Evolutionary conservation across 2,113 vertebrate genomes (phyloP).

Genomic region (Atlantisia rogersi): DNA sequence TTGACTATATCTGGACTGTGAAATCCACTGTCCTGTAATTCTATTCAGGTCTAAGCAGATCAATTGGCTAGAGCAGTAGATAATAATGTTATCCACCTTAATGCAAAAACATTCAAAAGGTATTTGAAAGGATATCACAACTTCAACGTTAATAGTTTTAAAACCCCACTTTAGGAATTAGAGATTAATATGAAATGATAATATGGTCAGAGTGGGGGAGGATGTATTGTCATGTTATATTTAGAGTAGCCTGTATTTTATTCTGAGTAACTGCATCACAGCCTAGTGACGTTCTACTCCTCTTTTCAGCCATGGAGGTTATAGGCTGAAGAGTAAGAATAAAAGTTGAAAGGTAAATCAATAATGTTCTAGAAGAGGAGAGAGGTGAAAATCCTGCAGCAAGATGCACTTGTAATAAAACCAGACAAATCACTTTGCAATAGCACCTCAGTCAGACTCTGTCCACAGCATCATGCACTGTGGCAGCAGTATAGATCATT

Average conservation of each 20-base stretch:
- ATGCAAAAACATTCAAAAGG: neutral
- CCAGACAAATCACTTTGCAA: neutral
- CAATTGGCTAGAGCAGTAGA: neutral
- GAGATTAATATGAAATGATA: neutral
- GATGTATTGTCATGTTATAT: neutral
- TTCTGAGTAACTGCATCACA: neutral
- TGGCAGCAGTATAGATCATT: neutral
- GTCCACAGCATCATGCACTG: neutral
- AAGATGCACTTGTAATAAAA: neutral
- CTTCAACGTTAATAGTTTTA: neutral
- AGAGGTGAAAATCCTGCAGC: slow-evolving; percentile 4
- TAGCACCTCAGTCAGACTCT: neutral
- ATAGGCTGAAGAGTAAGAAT: neutral
- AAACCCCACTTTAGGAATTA: neutral
- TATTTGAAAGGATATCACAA: neutral
- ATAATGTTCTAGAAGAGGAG: neutral
- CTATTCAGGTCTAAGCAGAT: neutral
- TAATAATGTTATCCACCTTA: neutral
- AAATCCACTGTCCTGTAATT: neutral
- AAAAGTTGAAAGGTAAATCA: neutral
- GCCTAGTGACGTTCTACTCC: neutral
- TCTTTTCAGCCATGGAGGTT: neutral
- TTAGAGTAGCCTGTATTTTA: neutral
- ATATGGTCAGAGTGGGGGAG: neutral
- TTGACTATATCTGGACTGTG: neutral